A percentile compares a stretch with the other conserved stretches of the same genome.
These are phyloP conservation scores for Malacoraja senta DNA, from an alignment of 2,797 vertebrate genomes.

Conservation along the genomic window DNA sequence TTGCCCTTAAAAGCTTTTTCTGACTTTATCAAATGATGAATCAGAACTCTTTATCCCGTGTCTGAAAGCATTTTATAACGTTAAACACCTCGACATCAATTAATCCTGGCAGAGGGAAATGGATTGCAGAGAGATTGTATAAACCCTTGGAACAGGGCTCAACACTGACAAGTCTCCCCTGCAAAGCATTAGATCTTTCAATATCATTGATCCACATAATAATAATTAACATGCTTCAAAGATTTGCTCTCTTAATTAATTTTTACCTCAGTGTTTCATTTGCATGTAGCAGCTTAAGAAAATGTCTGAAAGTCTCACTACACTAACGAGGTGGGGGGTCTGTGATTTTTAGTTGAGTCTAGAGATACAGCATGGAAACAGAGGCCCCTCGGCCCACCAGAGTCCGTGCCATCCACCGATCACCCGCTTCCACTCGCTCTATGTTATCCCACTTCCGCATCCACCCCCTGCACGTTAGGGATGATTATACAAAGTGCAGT, in stretches of 20 bases:
- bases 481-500: no score
- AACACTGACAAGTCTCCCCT: not conserved
- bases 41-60: constrained; percentile 64
- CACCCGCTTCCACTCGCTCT: no score
- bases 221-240: not conserved
- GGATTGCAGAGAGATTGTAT: not conserved
- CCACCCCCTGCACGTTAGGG: no score
- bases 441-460: no score
- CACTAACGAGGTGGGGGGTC: not conserved
- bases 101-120: constrained; percentile 57
- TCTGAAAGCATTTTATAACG: constrained; percentile 62
- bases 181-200: not conserved
- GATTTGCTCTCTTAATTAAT: constrained; percentile 13
- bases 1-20: constrained; percentile 52
- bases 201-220: constrained; percentile 27
- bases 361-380: not conserved
- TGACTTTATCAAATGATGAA: constrained; percentile 70
- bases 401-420: no score
- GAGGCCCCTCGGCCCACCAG: no score
- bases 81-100: constrained; percentile 59
- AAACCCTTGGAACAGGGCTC: not conserved
- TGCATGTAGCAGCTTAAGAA: not conserved
- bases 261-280: not conserved
- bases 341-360: not conserved
- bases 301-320: no score